phyloP scores from a whole-genome alignment of 2,888 invertebrate genomes.

The Tetropium fuscum region DNA sequence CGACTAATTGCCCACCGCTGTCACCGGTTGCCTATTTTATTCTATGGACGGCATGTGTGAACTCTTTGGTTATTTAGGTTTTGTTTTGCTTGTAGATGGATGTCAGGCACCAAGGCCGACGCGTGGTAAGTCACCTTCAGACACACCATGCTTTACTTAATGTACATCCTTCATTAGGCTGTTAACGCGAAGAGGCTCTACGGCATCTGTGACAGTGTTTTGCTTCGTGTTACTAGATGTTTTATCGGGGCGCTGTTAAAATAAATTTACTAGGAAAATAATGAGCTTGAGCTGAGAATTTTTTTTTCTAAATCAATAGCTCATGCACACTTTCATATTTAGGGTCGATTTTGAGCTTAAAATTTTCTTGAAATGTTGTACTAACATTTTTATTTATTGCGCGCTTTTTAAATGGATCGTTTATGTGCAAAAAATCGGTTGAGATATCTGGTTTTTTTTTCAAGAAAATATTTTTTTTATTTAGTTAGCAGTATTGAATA shows the following conservation, averaged over 20 bases:
- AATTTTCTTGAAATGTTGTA: too few species aligned
- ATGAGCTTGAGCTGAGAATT: too few species aligned
- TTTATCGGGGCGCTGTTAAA: neutral
- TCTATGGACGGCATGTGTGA: conserved; percentile 35
- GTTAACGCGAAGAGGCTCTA: neutral
- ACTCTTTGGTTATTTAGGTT: conserved; percentile 60
- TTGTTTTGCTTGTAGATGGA: conserved; percentile 69
- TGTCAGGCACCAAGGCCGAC: conserved; percentile 67
- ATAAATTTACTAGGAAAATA: neutral
- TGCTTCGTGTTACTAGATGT: neutral
- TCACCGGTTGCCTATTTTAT: conserved; percentile 22
- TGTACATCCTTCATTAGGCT: conserved; percentile 3
- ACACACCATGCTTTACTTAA: conserved; percentile 45
- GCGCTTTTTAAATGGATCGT: too few species aligned
- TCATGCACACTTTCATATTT: neutral
- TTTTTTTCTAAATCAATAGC: too few species aligned
- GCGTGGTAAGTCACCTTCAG: conserved; percentile 64
- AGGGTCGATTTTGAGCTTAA: too few species aligned
- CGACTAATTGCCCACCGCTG: conserved; percentile 8
- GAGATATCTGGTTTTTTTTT: too few species aligned
- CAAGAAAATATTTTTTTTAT: too few species aligned
- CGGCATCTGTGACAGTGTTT: neutral
- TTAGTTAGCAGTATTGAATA: too few species aligned
- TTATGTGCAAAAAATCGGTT: too few species aligned
- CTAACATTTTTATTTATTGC: too few species aligned